A percentile compares a stretch with the other conserved stretches of the same genome.
These are phyloP conservation scores for Drosophila pseudoananassae DNA, from an alignment of 1,140 invertebrate genomes.

Conservation along the genomic window DNA sequence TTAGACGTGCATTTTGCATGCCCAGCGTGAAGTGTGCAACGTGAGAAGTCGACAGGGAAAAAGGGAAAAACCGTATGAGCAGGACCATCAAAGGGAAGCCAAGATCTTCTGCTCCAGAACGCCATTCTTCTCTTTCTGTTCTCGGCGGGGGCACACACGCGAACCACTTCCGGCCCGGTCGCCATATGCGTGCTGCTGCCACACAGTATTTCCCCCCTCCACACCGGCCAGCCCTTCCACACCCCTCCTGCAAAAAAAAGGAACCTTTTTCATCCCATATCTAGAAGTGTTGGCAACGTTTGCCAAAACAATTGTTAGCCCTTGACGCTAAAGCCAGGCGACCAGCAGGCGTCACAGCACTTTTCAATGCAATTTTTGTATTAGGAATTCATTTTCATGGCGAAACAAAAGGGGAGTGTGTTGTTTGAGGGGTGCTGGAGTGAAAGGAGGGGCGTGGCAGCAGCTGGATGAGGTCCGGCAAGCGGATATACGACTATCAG, in stretches of 20 bases:
- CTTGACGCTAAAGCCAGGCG: constrained; percentile 43
- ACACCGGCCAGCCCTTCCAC: not conserved
- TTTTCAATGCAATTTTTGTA: constrained; percentile 80
- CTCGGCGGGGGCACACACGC: constrained; percentile 47
- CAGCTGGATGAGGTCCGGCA: constrained; percentile 53
- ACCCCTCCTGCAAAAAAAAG: constrained; percentile 3
- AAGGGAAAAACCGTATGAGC: not conserved
- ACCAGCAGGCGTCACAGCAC: constrained; percentile 42
- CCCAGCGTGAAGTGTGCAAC: constrained; percentile 73
- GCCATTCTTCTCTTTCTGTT: not conserved
- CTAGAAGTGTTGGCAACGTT: constrained; percentile 60
- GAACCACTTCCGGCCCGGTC: constrained; percentile 64
- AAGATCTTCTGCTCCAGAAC: constrained; percentile 33
- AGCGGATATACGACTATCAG: constrained; percentile 63
- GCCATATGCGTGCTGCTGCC: constrained; percentile 35
- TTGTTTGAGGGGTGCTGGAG: too few species aligned
- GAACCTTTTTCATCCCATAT: not conserved
- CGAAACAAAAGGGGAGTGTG: constrained; percentile 24
- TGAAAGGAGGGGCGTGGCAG: constrained; percentile 12
- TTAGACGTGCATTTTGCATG: constrained; percentile 81
- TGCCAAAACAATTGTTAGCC: constrained; percentile 73
- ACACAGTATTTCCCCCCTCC: not conserved
- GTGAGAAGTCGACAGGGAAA: constrained; percentile 53
- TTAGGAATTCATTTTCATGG: constrained; percentile 77
- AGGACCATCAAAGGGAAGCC: constrained; percentile 6